Evolutionary conservation across 2,888 invertebrate genomes (phyloP), one percentile per base, ranked within the genome.

Genomic region (Alviniconcha strummeri): DNA sequence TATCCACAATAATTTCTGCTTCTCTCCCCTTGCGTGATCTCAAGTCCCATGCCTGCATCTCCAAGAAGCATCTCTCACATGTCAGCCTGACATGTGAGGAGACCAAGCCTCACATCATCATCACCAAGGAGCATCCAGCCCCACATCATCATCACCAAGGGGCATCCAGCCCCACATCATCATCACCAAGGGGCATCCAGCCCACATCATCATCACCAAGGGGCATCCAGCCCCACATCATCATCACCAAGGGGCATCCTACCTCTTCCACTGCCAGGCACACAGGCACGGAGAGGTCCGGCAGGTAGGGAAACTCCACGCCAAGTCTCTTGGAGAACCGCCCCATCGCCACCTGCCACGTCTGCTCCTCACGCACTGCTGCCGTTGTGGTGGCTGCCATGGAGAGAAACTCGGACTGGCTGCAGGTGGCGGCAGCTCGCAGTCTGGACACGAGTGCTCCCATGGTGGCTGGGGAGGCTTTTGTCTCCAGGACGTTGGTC

Each of bases 271-370:
- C 92, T 0, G 96, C 96, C 83, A 95, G 94, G 80, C 96, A 94
- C 36, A 97, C 94, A 0, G 97, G 97, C 85, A 96, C 95, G 0
- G 96, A 95, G 81, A 98, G 94, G 92, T 98, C 98, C 0, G 96
- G 96, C 91, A 97, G 97, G n/a, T 95, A 95, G 4, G 95, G 90
- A 85, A 92, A 94, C 57, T 91, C 89, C 17, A 80, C 80, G 11
- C 90, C 84, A 55, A 94, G 82, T 56, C 85, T 87, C 13, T 85
- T 83, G 19, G 90, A 74, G 85, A 92, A 91, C 72, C 89, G 87
- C 67, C 88, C 85, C 4, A 89, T 83, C 0, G 90, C 90, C 9
- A 80, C 87, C 85, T 90, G 91, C 92, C 92, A 92, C 57, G 90
- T 88, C 81, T 85, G 85, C 83, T 90, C 89, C 87, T 92, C 91